These are phyloP conservation scores for Euclidia mi DNA, from an alignment of 2,888 invertebrate species.

Conservation along the genomic window DNA sequence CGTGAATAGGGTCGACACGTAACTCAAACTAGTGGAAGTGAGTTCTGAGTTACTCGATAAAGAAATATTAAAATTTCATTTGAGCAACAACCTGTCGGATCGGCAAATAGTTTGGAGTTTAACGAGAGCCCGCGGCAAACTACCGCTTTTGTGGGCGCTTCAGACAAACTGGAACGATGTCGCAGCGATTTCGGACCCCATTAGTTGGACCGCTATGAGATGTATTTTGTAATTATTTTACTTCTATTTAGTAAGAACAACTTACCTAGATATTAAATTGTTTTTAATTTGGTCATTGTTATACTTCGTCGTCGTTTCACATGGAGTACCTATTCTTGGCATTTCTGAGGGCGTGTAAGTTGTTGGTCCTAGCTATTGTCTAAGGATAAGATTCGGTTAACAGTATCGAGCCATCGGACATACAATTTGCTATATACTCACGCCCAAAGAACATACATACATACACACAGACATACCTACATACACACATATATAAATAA, in stretches of 20 bases:
- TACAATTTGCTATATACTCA: too few species aligned
- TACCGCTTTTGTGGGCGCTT: slow-evolving; percentile 8
- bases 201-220: background rate
- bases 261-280: too few species aligned
- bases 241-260: background rate
- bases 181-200: background rate
- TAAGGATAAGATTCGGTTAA: too few species aligned
- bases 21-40: slow-evolving; percentile 13
- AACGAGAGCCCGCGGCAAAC: slow-evolving; percentile 26
- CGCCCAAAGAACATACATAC: too few species aligned
- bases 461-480: too few species aligned
- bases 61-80: slow-evolving; percentile 33
- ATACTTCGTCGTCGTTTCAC: too few species aligned
- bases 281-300: too few species aligned
- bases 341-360: too few species aligned
- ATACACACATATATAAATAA: too few species aligned
- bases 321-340: too few species aligned
- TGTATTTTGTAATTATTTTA: background rate
- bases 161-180: slow-evolving; percentile 1
- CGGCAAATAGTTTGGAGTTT: slow-evolving; percentile 50
- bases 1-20: background rate
- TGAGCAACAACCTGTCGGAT: slow-evolving; percentile 15
- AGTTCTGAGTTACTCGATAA: slow-evolving; percentile 6
- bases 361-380: too few species aligned
- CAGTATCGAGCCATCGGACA: too few species aligned